phyloP scores from a whole-genome alignment of 2,797 vertebrate species.

The Acanthopagrus latus region DNA sequence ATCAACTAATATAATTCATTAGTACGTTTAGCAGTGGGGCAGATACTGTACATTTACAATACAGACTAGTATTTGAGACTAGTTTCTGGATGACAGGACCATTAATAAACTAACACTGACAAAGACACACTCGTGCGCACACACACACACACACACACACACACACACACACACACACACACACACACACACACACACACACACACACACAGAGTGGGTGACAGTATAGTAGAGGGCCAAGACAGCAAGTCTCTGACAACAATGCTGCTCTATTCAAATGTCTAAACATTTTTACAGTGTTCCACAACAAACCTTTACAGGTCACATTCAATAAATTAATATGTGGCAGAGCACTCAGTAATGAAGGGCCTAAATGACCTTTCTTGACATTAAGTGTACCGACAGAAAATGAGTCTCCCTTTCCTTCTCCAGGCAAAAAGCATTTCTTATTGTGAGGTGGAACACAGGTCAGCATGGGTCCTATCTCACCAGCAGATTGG shows the following conservation, averaged over 20 bases:
- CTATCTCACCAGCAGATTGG: conserved; percentile 34
- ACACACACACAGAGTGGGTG: neutral
- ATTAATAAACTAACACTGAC: conserved; percentile 1
- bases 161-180: too few relatives aligned
- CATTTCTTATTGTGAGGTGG: conserved; percentile 32
- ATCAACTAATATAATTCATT: neutral
- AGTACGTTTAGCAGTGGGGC: neutral
- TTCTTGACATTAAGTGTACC: conserved; percentile 54
- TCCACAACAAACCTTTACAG: conserved; percentile 17
- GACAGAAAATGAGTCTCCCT: conserved; percentile 33
- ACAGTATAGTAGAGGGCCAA: conserved; percentile 22
- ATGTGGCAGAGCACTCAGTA: conserved; percentile 27
- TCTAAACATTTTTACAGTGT: conserved; percentile 11
- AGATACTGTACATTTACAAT: neutral
- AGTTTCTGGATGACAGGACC: conserved; percentile 5
- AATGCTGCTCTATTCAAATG: conserved; percentile 10
- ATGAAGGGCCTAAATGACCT: conserved; percentile 55
- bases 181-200: neutral
- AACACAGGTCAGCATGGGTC: conserved; percentile 45
- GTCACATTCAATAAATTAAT: conserved; percentile 40
- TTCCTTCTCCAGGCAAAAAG: conserved; percentile 47
- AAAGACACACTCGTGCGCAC: too few relatives aligned
- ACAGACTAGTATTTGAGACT: neutral
- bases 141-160: too few relatives aligned
- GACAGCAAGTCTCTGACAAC: neutral